Conservation (phyloP, 2,888 invertebrate genomes). For the Colostygia pectinataria region DNA sequence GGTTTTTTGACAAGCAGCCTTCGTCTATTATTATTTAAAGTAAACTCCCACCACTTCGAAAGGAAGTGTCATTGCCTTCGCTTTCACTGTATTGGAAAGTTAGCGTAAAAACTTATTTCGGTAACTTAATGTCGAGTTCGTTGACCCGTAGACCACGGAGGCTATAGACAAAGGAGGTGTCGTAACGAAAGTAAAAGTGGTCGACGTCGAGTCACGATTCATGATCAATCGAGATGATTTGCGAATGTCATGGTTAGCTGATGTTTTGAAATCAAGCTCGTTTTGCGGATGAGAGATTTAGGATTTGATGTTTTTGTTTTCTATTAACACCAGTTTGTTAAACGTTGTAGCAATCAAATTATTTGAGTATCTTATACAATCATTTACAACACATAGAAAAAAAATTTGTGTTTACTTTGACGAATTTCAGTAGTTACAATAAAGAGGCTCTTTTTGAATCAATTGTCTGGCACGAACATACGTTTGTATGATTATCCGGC, state of each 20-base stretch:
- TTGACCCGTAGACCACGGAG: constrained; percentile 71
- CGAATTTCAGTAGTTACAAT: no score
- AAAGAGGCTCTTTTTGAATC: no score
- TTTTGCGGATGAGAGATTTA: constrained; percentile 43
- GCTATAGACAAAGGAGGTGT: constrained; percentile 72
- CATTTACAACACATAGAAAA: no score
- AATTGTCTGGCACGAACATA: no score
- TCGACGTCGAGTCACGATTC: constrained; percentile 62
- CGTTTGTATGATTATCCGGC: no score
- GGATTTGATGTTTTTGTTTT: background rate
- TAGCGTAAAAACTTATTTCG: constrained; percentile 82
- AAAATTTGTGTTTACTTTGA: no score
- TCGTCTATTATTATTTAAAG: constrained; percentile 68
- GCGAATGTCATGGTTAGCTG: constrained; percentile 78
- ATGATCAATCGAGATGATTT: constrained; percentile 73
- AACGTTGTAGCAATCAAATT: no score
- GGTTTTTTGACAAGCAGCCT: constrained; percentile 46
- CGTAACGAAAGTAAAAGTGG: constrained; percentile 77
- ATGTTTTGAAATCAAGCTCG: constrained; percentile 43
- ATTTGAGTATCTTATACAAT: no score
- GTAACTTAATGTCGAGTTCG: constrained; percentile 76
- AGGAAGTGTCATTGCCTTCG: constrained; percentile 81
- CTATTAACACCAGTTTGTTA: no score
- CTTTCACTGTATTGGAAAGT: constrained; percentile 83
- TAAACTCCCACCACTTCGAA: constrained; percentile 75